Conservation (phyloP, 2,888 invertebrate species). For the Pseudanteris insignis region DNA sequence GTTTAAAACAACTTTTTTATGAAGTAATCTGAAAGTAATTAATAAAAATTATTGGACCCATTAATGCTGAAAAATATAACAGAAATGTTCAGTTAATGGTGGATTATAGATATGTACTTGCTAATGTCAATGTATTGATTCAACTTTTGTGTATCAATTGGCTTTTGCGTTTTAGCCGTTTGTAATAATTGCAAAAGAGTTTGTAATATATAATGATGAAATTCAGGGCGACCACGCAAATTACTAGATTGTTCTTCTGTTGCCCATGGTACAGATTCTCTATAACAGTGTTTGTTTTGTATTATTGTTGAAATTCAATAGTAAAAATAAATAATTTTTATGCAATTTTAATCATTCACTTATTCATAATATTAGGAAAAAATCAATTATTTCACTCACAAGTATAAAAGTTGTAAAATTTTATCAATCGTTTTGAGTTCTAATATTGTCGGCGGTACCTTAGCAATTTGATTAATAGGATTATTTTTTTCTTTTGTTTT, state of each 20-base stretch:
- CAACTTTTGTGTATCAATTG: conserved; percentile 6
- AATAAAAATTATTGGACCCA: too few relatives aligned
- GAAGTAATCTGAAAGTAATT: conserved; percentile 56
- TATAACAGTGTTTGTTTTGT: too few relatives aligned
- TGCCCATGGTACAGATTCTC: conserved; percentile 70
- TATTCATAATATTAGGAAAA: too few relatives aligned
- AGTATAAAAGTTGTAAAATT: conserved; percentile 66
- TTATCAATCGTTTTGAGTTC: conserved; percentile 66
- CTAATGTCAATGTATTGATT: conserved; percentile 23
- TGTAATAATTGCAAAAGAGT: conserved; percentile 65
- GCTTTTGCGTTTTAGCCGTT: conserved; percentile 58
- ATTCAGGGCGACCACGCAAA: conserved; percentile 69
- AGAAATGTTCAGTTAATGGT: too few relatives aligned
- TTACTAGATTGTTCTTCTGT: conserved; percentile 68
- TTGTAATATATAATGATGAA: conserved; percentile 71
- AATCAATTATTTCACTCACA: conserved; percentile 63
- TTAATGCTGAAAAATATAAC: too few relatives aligned
- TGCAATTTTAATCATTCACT: too few relatives aligned
- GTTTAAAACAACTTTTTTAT: conserved; percentile 55
- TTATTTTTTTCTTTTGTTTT: conserved; percentile 46
- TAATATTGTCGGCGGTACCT: conserved; percentile 66
- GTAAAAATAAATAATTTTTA: too few relatives aligned
- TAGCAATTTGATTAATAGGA: conserved; percentile 52
- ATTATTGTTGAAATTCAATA: too few relatives aligned
- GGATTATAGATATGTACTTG: conserved; percentile 14